These are phyloP conservation scores for Autographa gamma DNA, from an alignment of 2,888 invertebrate genomes.

Conservation along the genomic window DNA sequence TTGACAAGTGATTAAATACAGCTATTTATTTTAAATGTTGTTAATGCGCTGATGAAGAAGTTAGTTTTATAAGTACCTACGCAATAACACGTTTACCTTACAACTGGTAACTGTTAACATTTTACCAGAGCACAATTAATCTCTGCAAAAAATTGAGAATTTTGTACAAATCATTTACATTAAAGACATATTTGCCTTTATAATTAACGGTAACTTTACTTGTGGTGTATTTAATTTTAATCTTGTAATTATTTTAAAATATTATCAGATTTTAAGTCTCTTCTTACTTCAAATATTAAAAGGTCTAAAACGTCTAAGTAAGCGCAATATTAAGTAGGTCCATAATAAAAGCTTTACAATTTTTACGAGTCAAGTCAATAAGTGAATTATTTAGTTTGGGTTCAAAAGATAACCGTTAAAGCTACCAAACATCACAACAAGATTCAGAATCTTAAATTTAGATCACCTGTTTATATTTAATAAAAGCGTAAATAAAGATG, in stretches of 20 bases:
- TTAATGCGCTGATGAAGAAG: constrained; percentile 41
- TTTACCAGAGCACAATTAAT: not conserved
- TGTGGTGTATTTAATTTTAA: too few species aligned
- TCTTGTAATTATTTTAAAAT: too few species aligned
- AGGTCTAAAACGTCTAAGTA: too few species aligned
- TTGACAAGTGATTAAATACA: constrained; percentile 51
- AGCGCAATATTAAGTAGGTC: too few species aligned
- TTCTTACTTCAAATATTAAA: too few species aligned
- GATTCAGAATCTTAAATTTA: constrained; percentile 20
- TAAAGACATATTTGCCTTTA: too few species aligned
- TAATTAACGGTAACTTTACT: too few species aligned
- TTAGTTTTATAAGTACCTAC: constrained; percentile 14
- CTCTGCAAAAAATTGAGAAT: not conserved
- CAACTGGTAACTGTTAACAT: not conserved
- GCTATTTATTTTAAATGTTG: constrained; percentile 38
- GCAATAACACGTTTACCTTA: constrained; percentile 6
- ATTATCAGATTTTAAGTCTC: too few species aligned
- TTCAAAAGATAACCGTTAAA: not conserved
- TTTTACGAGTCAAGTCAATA: not conserved
- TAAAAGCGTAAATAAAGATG: constrained; percentile 49
- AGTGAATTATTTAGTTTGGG: not conserved
- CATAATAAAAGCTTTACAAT: not conserved
- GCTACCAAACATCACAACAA: constrained; percentile 10
- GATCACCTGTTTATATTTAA: constrained; percentile 35
- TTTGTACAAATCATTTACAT: too few species aligned